Evolutionary conservation across 1,140 invertebrate species (phyloP).

Genomic region (Drosophila mayri): DNA sequence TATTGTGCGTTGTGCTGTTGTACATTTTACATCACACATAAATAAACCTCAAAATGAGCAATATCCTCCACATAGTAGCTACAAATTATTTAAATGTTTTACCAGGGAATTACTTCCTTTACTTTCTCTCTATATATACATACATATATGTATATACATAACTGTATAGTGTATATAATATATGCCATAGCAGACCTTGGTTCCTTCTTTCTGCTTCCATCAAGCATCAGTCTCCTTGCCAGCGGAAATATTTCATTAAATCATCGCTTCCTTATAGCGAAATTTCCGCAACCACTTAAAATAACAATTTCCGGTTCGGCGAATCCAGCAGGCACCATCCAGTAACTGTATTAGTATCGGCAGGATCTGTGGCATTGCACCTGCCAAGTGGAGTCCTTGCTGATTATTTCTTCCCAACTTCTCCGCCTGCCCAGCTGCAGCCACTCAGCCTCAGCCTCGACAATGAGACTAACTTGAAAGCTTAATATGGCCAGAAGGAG

Average conservation of each 20-base stretch:
- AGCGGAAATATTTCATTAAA: constrained; percentile 80
- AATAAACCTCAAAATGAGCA: constrained; percentile 73
- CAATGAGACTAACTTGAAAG: constrained; percentile 24
- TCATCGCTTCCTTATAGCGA: constrained; percentile 74
- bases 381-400: constrained; percentile 34
- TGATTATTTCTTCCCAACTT: constrained; percentile 1
- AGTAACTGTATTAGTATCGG: constrained; percentile 10
- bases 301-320: constrained; percentile 76
- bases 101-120: constrained; percentile 4
- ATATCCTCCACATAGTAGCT: constrained; percentile 45
- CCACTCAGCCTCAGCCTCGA: constrained; percentile 21
- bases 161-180: neutral
- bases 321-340: constrained; percentile 42
- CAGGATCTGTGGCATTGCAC: constrained; percentile 40
- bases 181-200: neutral
- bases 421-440: neutral
- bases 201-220: neutral
- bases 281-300: constrained; percentile 81
- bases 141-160: neutral
- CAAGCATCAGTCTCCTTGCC: constrained; percentile 1
- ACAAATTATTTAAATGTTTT: constrained; percentile 74
- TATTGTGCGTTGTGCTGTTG: constrained; percentile 16
- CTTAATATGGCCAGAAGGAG: neutral
- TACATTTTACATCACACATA: constrained; percentile 46
- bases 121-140: neutral